Percentiles rank a stretch among this genome's conserved stretches.
phyloP scores from a whole-genome alignment of 2,888 invertebrate genomes.

The Pharmacophagus antenor region DNA sequence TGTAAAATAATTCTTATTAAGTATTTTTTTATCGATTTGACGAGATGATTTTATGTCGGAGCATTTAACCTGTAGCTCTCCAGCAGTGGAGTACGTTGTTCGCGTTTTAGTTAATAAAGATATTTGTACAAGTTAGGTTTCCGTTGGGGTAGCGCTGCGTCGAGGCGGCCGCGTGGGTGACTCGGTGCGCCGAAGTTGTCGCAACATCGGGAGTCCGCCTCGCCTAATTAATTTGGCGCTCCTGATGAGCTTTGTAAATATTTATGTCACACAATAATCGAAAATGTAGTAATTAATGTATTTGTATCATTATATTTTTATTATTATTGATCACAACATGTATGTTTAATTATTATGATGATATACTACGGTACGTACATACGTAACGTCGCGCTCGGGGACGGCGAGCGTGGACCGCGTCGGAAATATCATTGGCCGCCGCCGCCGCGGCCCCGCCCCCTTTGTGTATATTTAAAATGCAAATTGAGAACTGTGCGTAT shows the following conservation, averaged over 20 bases:
- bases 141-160: conserved; percentile 17
- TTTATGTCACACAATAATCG: conserved; percentile 80
- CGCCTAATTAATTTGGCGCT: conserved; percentile 71
- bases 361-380: conserved; percentile 36
- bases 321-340: conserved; percentile 77
- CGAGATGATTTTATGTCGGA: conserved; percentile 65
- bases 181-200: conserved; percentile 36
- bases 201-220: conserved; percentile 63
- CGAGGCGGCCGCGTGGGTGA: conserved; percentile 29
- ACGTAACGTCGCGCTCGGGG: conserved; percentile 57
- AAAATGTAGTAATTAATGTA: conserved; percentile 78
- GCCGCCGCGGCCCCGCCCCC: conserved; percentile 40
- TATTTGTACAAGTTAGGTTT: conserved; percentile 50
- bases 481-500: conserved; percentile 69
- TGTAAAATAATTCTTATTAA: conserved; percentile 50
- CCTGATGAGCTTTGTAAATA: conserved; percentile 78
- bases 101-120: conserved; percentile 76
- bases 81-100: conserved; percentile 59
- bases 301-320: conserved; percentile 81
- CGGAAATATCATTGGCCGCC: conserved; percentile 47
- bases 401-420: conserved; percentile 48
- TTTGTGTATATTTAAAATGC: conserved; percentile 66
- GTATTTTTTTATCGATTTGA: conserved; percentile 69
- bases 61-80: conserved; percentile 70
- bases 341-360: conserved; percentile 63